Percentiles rank a stretch among this genome's conserved stretches.
Evolutionary conservation across 2,797 vertebrate genomes (phyloP).

Genomic region (Pseudochirops cupreus): DNA sequence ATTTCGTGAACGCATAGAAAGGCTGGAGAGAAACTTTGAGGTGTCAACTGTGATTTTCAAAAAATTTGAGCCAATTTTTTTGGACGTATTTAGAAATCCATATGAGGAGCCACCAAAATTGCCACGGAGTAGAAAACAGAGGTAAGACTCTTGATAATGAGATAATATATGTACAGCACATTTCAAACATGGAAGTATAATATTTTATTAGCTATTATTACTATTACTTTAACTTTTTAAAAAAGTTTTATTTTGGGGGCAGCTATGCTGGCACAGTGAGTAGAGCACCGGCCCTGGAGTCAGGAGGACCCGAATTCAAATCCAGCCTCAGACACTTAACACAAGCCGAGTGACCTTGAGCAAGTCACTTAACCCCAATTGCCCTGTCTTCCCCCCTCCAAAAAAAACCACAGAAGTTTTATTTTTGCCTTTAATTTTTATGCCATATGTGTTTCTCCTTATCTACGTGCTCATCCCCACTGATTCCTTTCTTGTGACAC

Average conservation of each 20-base stretch:
- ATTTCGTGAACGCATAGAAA: conserved; percentile 93
- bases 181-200: neutral
- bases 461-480: neutral
- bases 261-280: too few species aligned
- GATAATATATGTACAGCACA: neutral
- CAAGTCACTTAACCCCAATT: too few species aligned
- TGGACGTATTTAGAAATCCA: conserved; percentile 95
- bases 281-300: too few species aligned
- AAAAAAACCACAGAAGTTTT: neutral
- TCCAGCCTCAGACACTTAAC: too few species aligned
- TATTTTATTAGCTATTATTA: neutral
- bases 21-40: conserved; percentile 97
- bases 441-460: neutral
- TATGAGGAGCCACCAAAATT: conserved; percentile 91
- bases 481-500: neutral
- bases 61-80: conserved; percentile 98
- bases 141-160: conserved; percentile 82
- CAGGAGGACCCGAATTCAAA: too few species aligned
- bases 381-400: too few species aligned
- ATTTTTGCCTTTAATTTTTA: conserved; percentile 20
- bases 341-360: too few species aligned
- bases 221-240: conserved; percentile 21
- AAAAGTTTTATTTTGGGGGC: conserved; percentile 27
- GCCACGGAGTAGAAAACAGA: conserved; percentile 95
- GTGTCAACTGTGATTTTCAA: conserved; percentile 98